These are phyloP conservation scores for Oreochromis niloticus DNA, from an alignment of 2,113 vertebrate species.

Conservation along the genomic window DNA sequence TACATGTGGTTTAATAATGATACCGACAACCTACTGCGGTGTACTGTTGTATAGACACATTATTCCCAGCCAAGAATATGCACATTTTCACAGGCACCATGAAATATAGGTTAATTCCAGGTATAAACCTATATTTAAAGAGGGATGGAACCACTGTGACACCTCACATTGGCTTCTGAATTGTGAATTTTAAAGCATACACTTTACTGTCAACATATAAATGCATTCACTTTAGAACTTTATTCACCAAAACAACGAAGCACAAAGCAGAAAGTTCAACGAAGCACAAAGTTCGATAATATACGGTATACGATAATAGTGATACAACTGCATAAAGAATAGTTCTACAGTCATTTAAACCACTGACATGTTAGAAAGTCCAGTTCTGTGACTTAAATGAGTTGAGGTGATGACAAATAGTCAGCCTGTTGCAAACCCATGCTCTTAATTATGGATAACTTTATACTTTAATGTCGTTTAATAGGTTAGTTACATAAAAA, in stretches of 20 bases:
- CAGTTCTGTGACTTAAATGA: neutral
- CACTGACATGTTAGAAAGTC: neutral
- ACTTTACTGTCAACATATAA: neutral
- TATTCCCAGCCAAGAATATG: neutral
- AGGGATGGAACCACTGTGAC: neutral
- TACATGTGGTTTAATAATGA: neutral
- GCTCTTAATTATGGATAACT: neutral
- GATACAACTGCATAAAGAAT: neutral
- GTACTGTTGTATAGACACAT: neutral
- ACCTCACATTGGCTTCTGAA: neutral
- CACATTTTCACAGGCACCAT: neutral
- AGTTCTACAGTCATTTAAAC: neutral
- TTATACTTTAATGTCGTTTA: neutral
- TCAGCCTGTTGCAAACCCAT: neutral
- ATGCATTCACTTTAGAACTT: neutral
- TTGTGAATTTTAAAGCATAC: neutral
- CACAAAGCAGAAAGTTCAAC: neutral
- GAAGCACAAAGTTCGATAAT: neutral
- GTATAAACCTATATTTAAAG: neutral
- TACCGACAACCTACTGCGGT: neutral
- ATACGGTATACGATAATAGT: neutral
- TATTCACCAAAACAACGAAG: neutral
- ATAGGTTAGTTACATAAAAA: neutral
- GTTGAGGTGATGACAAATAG: neutral
- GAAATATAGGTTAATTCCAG: neutral